phyloP scores from a whole-genome alignment of 2,797 vertebrate genomes.

The Hapalemur alaotrensis region DNA sequence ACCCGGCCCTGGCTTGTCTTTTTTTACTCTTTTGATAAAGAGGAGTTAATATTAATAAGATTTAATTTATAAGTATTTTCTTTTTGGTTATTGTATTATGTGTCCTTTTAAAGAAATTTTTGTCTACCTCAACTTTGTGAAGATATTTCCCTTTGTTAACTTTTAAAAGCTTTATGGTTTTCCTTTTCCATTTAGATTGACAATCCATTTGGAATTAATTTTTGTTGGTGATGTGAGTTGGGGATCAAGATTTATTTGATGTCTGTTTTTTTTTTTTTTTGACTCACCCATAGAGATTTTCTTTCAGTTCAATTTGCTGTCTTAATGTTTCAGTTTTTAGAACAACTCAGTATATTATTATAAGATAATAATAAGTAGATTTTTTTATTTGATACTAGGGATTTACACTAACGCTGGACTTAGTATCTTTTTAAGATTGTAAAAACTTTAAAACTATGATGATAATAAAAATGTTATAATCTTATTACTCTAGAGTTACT shows the following conservation, averaged over 20 bases:
- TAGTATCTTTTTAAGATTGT: slow-evolving; percentile 14
- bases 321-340: slow-evolving; percentile 38
- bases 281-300: background rate
- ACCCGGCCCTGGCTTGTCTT: background rate
- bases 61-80: background rate
- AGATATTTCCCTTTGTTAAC: background rate
- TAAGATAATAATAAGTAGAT: background rate
- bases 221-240: background rate
- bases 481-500: background rate
- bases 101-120: slow-evolving; percentile 29
- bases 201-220: slow-evolving; percentile 20
- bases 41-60: background rate
- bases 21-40: background rate
- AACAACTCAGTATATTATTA: background rate
- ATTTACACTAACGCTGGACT: background rate
- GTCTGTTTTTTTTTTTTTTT: background rate
- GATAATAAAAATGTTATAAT: background rate
- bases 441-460: background rate
- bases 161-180: background rate
- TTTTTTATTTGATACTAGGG: background rate
- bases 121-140: background rate
- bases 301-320: slow-evolving; percentile 3
- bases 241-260: background rate
- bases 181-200: background rate
- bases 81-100: background rate